phyloP scores from a whole-genome alignment of 2,888 invertebrate species.

The Stratiomys singularior region DNA sequence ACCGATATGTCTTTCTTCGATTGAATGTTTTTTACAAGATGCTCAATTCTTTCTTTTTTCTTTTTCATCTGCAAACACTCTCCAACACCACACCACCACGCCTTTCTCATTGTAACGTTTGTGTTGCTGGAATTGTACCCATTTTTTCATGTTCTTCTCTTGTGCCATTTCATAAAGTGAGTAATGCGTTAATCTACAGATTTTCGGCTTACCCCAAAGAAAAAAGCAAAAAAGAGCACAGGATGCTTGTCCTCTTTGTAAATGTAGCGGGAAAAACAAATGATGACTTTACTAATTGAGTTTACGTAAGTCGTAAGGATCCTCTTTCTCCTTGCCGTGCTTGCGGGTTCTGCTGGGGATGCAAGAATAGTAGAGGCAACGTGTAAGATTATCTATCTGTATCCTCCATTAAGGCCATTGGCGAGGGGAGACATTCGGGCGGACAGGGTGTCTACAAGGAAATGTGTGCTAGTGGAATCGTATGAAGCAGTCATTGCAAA shows the following conservation, averaged over 20 bases:
- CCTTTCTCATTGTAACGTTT: too few relatives aligned
- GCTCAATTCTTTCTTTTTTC: background rate
- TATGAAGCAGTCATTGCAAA: background rate
- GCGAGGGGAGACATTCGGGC: background rate
- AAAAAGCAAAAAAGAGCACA: background rate
- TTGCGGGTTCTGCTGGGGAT: too few relatives aligned
- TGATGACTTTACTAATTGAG: conserved; percentile 43
- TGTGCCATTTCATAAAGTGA: conserved; percentile 14
- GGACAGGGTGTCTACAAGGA: too few relatives aligned
- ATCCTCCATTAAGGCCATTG: background rate
- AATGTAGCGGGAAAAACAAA: conserved; percentile 27
- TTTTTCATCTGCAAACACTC: background rate
- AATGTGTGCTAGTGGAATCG: too few relatives aligned
- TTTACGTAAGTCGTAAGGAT: conserved; percentile 28
- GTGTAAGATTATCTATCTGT: conserved; percentile 20
- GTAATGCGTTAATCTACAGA: conserved; percentile 41
- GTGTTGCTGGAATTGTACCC: too few relatives aligned
- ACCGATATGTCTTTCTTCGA: background rate
- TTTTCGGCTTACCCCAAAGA: conserved; percentile 15
- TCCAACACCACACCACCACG: too few relatives aligned
- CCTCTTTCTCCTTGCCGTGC: conserved; percentile 1
- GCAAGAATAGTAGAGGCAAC: background rate
- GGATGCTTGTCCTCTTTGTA: background rate
- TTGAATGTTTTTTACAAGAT: conserved; percentile 24
- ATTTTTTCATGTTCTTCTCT: conserved; percentile 3